A percentile compares a stretch with the other conserved stretches of the same genome.
Conservation (phyloP, 2,113 vertebrate genomes). For the Piprites chloris region DNA sequence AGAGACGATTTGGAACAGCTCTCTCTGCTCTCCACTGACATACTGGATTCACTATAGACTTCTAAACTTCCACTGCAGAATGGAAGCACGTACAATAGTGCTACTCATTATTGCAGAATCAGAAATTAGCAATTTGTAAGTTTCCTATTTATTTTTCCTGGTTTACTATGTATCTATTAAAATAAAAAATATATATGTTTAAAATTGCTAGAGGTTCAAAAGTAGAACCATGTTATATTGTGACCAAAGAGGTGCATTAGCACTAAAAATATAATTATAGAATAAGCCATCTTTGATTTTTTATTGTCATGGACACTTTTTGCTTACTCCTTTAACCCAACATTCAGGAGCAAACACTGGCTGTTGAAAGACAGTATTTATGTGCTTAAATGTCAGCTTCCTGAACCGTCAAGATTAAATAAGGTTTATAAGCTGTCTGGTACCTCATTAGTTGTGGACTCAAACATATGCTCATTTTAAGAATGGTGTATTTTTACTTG, state of each 20-base stretch:
- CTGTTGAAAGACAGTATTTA: background rate
- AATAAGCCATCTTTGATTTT: background rate
- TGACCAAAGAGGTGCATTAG: background rate
- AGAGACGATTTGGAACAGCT: background rate
- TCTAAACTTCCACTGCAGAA: background rate
- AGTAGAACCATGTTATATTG: background rate
- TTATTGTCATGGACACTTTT: background rate
- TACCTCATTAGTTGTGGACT: background rate
- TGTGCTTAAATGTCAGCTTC: background rate
- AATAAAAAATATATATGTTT: background rate
- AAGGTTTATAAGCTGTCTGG: background rate
- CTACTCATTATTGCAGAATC: background rate
- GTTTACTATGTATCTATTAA: background rate
- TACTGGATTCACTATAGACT: background rate
- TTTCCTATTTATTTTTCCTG: background rate
- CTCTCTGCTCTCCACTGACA: background rate
- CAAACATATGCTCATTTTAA: background rate
- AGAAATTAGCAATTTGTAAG: background rate
- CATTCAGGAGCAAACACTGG: background rate
- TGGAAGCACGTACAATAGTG: background rate
- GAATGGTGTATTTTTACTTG: background rate
- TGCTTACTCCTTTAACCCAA: background rate
- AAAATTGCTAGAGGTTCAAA: background rate
- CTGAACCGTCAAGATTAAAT: background rate
- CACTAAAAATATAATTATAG: background rate